Conservation (phyloP, 2,888 invertebrate genomes). For the Apamea sordens region DNA sequence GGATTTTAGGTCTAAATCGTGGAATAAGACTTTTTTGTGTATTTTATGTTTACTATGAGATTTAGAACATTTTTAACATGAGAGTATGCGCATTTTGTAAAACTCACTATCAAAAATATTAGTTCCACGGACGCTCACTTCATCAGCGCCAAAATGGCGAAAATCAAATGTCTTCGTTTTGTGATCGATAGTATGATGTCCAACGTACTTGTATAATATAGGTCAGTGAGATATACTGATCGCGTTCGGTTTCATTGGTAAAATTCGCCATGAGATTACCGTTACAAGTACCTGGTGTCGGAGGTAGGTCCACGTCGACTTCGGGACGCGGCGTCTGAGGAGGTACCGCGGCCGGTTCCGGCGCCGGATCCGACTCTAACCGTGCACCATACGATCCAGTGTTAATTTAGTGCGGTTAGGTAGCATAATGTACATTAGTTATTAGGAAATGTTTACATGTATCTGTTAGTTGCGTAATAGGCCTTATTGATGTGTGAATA, state of each 20-base stretch:
- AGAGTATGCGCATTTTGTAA: no score
- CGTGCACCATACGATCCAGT: conserved; percentile 70
- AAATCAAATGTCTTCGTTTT: no score
- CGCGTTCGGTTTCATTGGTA: background rate
- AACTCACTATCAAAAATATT: no score
- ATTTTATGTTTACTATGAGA: no score
- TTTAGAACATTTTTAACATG: no score
- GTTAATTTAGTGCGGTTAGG: conserved; percentile 69
- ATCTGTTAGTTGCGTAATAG: conserved; percentile 15
- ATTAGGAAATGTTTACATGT: conserved; percentile 42
- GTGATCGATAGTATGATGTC: no score
- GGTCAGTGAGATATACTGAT: no score
- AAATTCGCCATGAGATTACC: background rate
- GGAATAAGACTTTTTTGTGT: no score
- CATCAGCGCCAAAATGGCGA: no score
- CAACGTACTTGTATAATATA: no score
- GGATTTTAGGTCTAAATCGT: no score
- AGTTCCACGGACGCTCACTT: no score
- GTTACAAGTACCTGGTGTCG: conserved; percentile 82
- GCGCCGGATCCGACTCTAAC: conserved; percentile 78
- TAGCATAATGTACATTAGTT: conserved; percentile 62
- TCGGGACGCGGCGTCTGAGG: conserved; percentile 78
- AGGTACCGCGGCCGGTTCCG: conserved; percentile 71
- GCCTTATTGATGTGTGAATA: conserved; percentile 9
- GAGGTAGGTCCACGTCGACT: conserved; percentile 78